Evolutionary conservation across 2,888 invertebrate genomes (phyloP), one percentile per base, ranked within the genome.

Genomic region (Rhaphigaster nebulosa): DNA sequence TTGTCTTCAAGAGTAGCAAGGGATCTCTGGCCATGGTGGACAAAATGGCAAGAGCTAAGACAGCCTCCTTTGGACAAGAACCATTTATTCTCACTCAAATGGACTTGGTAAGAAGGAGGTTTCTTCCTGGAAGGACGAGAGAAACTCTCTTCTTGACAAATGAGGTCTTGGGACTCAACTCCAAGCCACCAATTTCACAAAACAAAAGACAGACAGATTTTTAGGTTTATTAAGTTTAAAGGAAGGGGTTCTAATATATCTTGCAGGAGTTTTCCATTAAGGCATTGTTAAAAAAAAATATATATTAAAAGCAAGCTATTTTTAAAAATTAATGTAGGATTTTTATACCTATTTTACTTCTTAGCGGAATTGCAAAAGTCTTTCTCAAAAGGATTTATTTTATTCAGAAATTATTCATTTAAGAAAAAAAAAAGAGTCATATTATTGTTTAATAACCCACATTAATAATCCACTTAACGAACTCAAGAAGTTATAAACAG

Each of bases 91-190:
- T 76, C 70, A 38, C 70, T 23, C 20, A 26, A 38, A 76, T 38
- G 70, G 70, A 76, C 70, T 76, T 76, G 38, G 70, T 76, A 76
- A 38, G 70, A 76, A 76, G 65, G 15, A 38, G 70, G 70, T 76
- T 76, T 76, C 70, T 76, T 76, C 70, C 70, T 70, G 6, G 18
- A 70, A 34, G 70, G 34, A 34, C 34, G 5, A 23, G 70, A 34
- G 60, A 8, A 38, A 34, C 38, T 38, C 29, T 29, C 70, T 38
- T 76, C 70, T 38, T 76, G 70, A 76, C 70, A 76, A 76, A 76
- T 76, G 70, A 65, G 70, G 15, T 76, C 70, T 26, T 20, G 70
- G 70, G 70, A 23, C 70, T 15, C 34, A 20, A 38, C 23, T 38
- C 70, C 34, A 38, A 76, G 70, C 23, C 13, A 34, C 70, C 70